phyloP scores from a whole-genome alignment of 2,888 invertebrate genomes.

The Hybos culiciformis region DNA sequence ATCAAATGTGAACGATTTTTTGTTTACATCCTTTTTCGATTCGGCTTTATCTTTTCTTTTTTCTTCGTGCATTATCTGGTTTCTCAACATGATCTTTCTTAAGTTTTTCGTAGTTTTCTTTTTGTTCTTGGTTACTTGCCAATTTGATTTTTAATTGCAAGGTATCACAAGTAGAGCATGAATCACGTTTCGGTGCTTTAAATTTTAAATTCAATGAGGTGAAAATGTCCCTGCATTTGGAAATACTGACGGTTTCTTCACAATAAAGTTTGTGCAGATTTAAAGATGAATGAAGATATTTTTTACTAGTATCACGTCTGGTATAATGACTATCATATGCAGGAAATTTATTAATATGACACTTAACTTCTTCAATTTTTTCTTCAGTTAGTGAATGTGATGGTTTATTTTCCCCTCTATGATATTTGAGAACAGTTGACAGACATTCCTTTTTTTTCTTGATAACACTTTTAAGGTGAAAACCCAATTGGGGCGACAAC shows the following conservation, averaged over 20 bases:
- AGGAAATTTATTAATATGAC: background rate
- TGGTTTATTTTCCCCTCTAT: background rate
- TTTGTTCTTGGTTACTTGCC: background rate
- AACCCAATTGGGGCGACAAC: no score
- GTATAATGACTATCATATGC: background rate
- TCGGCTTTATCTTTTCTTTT: no score
- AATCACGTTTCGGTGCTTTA: background rate
- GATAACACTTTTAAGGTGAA: conserved; percentile 1
- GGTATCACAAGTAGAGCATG: background rate
- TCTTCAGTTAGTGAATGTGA: no score
- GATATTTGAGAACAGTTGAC: background rate
- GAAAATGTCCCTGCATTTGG: conserved; percentile 1
- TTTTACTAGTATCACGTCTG: background rate
- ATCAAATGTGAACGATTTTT: conserved; percentile 1
- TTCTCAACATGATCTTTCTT: background rate
- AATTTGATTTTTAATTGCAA: background rate
- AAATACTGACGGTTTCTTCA: background rate
- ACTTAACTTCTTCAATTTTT: background rate
- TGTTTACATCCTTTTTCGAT: no score
- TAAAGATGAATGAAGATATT: background rate
- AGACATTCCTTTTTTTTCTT: background rate
- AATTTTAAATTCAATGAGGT: conserved; percentile 1
- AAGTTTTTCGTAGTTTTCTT: background rate
- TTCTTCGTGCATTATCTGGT: no score
- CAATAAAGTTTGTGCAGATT: background rate